Conservation (phyloP, 1,140 invertebrate genomes). For the Heliothis virescens region DNA sequence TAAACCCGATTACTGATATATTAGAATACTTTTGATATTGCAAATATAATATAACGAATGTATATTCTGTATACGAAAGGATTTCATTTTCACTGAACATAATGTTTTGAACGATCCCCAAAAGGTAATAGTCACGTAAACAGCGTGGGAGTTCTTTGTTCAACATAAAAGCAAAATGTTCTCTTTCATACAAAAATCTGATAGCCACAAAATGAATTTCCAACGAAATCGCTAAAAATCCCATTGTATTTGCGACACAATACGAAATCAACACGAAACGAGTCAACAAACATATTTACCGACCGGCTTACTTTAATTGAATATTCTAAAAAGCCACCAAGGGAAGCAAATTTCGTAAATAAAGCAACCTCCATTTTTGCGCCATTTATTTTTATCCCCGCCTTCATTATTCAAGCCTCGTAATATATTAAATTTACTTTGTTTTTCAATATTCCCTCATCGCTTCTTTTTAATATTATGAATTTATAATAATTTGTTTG, state of each 20-base stretch:
- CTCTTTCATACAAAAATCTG: constrained; percentile 5
- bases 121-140: neutral
- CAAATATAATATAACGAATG: no score
- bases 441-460: constrained; percentile 23
- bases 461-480: constrained; percentile 19
- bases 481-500: constrained; percentile 40
- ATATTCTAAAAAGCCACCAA: constrained; percentile 21
- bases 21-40: no score
- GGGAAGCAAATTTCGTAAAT: constrained; percentile 2
- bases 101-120: no score
- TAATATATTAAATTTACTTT: constrained; percentile 46
- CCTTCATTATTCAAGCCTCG: constrained; percentile 37
- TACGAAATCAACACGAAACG: constrained; percentile 4
- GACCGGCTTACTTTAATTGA: constrained; percentile 31
- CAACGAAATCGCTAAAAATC: neutral
- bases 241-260: constrained; percentile 11
- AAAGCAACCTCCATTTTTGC: constrained; percentile 9
- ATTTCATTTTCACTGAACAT: no score
- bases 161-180: constrained; percentile 7
- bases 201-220: constrained; percentile 17
- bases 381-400: constrained; percentile 7
- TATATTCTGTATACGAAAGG: no score
- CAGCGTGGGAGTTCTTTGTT: neutral
- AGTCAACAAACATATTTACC: constrained; percentile 28
- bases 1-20: no score